Percentiles rank a stretch among this genome's conserved stretches.
phyloP scores from a whole-genome alignment of 2,113 vertebrate genomes.

The Carlito syrichta region DNA sequence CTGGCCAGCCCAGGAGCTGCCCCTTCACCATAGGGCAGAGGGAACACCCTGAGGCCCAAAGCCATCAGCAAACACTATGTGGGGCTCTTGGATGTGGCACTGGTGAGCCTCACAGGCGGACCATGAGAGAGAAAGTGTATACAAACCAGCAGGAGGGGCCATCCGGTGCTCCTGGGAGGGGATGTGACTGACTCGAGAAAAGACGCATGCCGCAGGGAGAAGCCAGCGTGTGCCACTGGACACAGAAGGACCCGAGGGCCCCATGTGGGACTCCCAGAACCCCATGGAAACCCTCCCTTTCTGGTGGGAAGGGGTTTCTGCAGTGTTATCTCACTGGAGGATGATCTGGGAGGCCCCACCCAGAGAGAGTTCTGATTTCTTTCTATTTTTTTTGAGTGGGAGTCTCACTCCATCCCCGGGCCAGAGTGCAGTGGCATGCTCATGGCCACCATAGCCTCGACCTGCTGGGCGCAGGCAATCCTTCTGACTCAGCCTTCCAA shows the following conservation, averaged over 20 bases:
- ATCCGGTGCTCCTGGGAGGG: conserved; percentile 70
- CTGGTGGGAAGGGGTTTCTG: no score
- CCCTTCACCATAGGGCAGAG: accelerated
- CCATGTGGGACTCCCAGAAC: no score
- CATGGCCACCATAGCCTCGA: not conserved
- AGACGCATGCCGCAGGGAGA: conserved; percentile 53
- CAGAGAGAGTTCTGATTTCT: accelerated
- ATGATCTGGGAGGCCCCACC: accelerated
- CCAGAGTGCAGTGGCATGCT: no score
- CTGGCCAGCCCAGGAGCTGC: not conserved
- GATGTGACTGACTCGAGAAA: conserved; percentile 79
- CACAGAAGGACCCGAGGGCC: conserved; percentile 70
- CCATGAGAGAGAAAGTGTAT: conserved; percentile 15
- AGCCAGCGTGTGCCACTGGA: conserved; percentile 49
- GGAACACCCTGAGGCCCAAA: not conserved
- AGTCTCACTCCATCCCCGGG: not conserved
- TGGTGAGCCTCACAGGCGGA: accelerated
- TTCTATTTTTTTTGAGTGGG: no score
- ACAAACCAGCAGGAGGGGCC: conserved; percentile 79
- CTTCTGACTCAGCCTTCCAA: not conserved
- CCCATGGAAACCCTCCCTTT: not conserved
- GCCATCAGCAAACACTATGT: accelerated
- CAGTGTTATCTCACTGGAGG: accelerated
- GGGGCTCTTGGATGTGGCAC: accelerated
- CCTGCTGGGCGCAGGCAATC: not conserved